Conservation (phyloP, 2,113 vertebrate species). For the Tor tambroides region DNA sequence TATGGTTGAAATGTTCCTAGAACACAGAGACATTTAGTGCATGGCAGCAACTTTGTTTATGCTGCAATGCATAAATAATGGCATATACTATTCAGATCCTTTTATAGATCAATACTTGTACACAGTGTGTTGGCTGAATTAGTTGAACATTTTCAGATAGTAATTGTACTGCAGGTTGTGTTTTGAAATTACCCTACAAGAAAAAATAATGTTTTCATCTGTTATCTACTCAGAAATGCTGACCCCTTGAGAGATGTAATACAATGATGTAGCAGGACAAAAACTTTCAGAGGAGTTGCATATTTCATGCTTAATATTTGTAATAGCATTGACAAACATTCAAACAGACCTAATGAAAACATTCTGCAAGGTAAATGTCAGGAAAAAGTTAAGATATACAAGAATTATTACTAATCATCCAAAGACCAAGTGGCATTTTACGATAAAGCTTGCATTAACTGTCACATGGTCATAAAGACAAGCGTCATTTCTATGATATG, state of each 20-base stretch:
- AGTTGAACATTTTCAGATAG: not conserved
- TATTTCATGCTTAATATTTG: conserved; percentile 13
- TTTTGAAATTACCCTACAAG: not conserved
- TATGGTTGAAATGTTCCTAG: not conserved
- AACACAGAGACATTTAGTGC: not conserved
- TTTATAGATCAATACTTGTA: not conserved
- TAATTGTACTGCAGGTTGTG: not conserved
- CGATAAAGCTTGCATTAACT: conserved; percentile 12
- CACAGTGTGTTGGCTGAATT: not conserved
- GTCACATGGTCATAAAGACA: not conserved
- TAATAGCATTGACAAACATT: not conserved
- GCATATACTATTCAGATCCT: not conserved
- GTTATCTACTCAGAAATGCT: not conserved
- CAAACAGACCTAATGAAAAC: not conserved
- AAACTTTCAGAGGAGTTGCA: not conserved
- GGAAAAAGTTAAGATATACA: too few relatives aligned
- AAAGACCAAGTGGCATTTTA: conserved; percentile 10
- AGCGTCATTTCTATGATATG: conserved; percentile 26
- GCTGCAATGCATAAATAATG: not conserved
- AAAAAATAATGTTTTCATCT: not conserved
- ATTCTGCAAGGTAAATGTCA: not conserved
- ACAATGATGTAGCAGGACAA: not conserved
- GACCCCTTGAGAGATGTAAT: not conserved
- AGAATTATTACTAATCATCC: not conserved
- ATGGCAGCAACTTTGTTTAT: not conserved